These are phyloP conservation scores for Ormia ochracea DNA, from an alignment of 2,888 invertebrate species.

Conservation along the genomic window DNA sequence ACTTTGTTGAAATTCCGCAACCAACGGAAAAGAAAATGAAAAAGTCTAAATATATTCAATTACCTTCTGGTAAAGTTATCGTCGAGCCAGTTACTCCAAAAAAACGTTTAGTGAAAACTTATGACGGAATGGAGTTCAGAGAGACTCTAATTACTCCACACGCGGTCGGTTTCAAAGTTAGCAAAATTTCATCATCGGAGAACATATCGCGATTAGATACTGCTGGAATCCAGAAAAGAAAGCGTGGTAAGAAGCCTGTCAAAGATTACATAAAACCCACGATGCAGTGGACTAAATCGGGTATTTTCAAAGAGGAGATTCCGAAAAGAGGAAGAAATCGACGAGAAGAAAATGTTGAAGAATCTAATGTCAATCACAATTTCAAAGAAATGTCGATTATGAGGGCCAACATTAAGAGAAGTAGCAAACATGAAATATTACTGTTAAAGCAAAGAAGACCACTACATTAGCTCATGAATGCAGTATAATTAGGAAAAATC, in stretches of 20 bases:
- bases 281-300: conserved; percentile 67
- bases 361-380: conserved; percentile 1
- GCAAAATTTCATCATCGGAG: conserved; percentile 60
- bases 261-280: conserved; percentile 61
- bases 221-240: conserved; percentile 11
- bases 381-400: conserved; percentile 66
- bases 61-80: conserved; percentile 69
- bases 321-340: background rate
- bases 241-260: conserved; percentile 61
- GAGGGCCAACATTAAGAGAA: conserved; percentile 59
- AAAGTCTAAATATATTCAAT: conserved; percentile 62
- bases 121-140: conserved; percentile 65
- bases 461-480: background rate
- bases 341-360: background rate
- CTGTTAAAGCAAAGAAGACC: conserved; percentile 60
- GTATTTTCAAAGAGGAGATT: conserved; percentile 65
- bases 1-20: conserved; percentile 60
- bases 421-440: conserved; percentile 63
- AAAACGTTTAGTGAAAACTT: conserved; percentile 52
- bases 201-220: conserved; percentile 44
- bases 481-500: no score
- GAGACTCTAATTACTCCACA: conserved; percentile 69
- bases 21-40: conserved; percentile 54
- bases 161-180: conserved; percentile 65
- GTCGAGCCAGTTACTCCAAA: conserved; percentile 71